Conservation (phyloP, 2,888 invertebrate genomes). For the Anticlea derivata region DNA sequence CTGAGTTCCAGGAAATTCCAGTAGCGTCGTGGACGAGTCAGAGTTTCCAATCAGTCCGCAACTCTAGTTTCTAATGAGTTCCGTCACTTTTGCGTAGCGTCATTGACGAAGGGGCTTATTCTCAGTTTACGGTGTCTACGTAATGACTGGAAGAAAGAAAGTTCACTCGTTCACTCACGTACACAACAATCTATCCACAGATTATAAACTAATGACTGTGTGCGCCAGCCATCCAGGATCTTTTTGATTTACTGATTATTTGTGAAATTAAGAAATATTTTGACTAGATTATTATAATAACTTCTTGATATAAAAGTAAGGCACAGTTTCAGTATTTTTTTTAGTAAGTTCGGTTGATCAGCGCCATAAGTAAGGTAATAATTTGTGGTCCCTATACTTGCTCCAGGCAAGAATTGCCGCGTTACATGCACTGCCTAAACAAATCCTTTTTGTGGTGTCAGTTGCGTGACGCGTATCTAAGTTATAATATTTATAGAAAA, state of each 20-base stretch:
- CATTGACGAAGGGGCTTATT: no score
- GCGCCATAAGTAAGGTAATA: conserved; percentile 60
- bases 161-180: no score
- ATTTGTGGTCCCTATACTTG: conserved; percentile 50
- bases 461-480: conserved; percentile 39
- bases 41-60: no score
- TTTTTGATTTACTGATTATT: conserved; percentile 47
- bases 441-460: conserved; percentile 38
- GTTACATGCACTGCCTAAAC: conserved; percentile 46
- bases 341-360: conserved; percentile 34
- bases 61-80: no score
- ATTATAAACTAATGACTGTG: not conserved
- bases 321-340: conserved; percentile 3
- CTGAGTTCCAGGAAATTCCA: no score
- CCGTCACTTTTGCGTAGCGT: no score
- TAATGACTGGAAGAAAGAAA: no score
- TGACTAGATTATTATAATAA: conserved; percentile 34
- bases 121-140: not conserved
- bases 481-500: conserved; percentile 51
- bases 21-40: no score
- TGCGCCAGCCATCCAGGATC: conserved; percentile 7
- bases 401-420: conserved; percentile 65
- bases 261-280: conserved; percentile 46
- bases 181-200: no score
- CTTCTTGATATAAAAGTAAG: conserved; percentile 8